Conservation (phyloP, 2,888 invertebrate species). For the Clanis bilineata region DNA sequence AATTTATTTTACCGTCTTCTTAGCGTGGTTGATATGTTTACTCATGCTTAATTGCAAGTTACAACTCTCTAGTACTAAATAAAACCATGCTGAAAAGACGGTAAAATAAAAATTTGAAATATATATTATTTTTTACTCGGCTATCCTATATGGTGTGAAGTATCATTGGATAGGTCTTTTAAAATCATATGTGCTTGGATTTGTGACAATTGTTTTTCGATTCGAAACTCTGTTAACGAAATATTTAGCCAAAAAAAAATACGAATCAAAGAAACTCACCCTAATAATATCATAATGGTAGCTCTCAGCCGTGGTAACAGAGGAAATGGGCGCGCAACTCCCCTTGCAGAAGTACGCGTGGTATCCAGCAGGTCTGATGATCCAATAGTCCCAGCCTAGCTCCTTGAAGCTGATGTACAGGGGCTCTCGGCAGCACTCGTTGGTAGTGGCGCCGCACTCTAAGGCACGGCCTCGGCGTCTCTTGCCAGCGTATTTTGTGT, state of each 20-base stretch:
- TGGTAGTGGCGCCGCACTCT: conserved; percentile 85
- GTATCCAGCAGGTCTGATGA: conserved; percentile 90
- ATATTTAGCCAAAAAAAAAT: not conserved
- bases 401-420: conserved; percentile 92
- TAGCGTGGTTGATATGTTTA: too few species aligned
- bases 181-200: too few species aligned
- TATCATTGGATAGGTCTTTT: too few species aligned
- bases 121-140: too few species aligned
- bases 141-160: too few species aligned
- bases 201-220: too few species aligned
- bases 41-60: too few species aligned
- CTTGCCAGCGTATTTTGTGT: conserved; percentile 87
- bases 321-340: conserved; percentile 88
- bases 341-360: conserved; percentile 95
- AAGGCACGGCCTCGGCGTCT: conserved; percentile 84
- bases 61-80: too few species aligned
- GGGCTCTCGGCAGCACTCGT: conserved; percentile 92
- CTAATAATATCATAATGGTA: conserved; percentile 89
- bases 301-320: conserved; percentile 81
- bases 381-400: conserved; percentile 95
- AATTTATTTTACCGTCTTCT: too few species aligned
- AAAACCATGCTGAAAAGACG: too few species aligned
- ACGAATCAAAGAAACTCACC: conserved; percentile 69
- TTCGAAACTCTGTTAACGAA: too few species aligned
- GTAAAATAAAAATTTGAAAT: too few species aligned